Base-by-base conservation (phyloP, 1,140 invertebrate species). In the Atta texana region DNA sequence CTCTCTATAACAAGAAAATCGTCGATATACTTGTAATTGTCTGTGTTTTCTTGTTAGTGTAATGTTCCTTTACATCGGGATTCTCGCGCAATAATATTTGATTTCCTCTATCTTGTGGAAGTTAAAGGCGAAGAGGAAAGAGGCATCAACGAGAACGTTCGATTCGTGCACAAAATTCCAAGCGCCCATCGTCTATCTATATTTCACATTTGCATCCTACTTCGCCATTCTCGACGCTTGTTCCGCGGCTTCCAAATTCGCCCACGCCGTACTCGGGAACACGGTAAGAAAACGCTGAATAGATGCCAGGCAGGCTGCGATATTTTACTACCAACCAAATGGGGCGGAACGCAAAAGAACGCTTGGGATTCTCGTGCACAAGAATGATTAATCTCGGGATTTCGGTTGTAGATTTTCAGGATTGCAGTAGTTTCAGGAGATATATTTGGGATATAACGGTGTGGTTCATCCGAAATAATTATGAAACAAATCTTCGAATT, bases 321-420 rank as follows among this genome's bases (percentile, higher is more conserved):
- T 84, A 74, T 75, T 82, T 82, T 49, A 74, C 55, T 61, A 51
- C n/a, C 34, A 24, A 63, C 55, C 28, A 51, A 75, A 72, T 44
- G 18, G 24, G 28, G 24, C 34, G 68, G 12, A 61, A 75, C 39
- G 69, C 24, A n/a, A 75, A 84, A 51, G 55, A 49, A 57, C 28
- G 34, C 71, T 57, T 4, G 55, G 61, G 28, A 78, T 64, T 44
- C 24, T 66, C 18, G 44, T 51, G 24, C 14, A 34, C 61, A 44
- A 51, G 24, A 81, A 71, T 71, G 64, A 71, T 81, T 71, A 81
- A 71, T 81, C 31, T 71, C 24, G 31, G 18, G 49, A 69, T 55
- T 55, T 71, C 49, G 10, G 5, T 39, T 39, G 21, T 8, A 21
- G 39, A 69, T 16, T 21, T 51, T 69, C 21, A 44, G 66, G 39